These are phyloP conservation scores for Epinephelus lanceolatus DNA, from an alignment of 2,113 vertebrate genomes.

Conservation along the genomic window DNA sequence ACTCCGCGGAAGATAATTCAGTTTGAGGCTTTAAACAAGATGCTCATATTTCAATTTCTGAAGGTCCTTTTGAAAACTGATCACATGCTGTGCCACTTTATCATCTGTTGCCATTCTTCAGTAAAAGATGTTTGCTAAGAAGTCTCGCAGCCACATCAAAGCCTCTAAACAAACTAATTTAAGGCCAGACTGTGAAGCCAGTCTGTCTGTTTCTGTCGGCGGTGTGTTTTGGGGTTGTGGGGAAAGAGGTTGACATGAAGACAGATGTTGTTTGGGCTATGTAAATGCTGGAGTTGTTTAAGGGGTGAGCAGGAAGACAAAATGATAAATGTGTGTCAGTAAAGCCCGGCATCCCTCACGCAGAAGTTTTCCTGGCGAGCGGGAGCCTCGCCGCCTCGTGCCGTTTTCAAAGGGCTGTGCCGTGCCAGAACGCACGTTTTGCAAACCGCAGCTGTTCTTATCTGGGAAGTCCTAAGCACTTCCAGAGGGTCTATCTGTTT, in stretches of 20 bases:
- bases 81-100: conserved; percentile 24
- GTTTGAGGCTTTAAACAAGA: conserved; percentile 11
- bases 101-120: conserved; percentile 25
- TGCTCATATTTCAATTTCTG: conserved; percentile 21
- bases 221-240: conserved; percentile 30
- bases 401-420: conserved; percentile 62
- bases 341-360: conserved; percentile 31
- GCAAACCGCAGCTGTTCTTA: conserved; percentile 64
- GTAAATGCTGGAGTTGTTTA: conserved; percentile 70
- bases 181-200: conserved; percentile 31
- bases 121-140: conserved; percentile 20
- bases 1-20: background rate
- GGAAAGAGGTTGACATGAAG: conserved; percentile 61
- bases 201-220: background rate
- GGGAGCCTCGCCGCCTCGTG: conserved; percentile 30
- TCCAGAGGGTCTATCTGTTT: conserved; percentile 67
- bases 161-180: conserved; percentile 57
- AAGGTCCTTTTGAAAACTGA: conserved; percentile 39
- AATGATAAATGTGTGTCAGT: conserved; percentile 72
- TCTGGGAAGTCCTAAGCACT: conserved; percentile 66
- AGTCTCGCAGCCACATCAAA: conserved; percentile 43
- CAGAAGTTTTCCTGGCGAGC: conserved; percentile 28
- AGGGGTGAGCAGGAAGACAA: conserved; percentile 60
- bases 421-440: conserved; percentile 65
- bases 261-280: conserved; percentile 70